Evolutionary conservation across 2,113 vertebrate species (phyloP).

Genomic region (Anolis carolinensis): DNA sequence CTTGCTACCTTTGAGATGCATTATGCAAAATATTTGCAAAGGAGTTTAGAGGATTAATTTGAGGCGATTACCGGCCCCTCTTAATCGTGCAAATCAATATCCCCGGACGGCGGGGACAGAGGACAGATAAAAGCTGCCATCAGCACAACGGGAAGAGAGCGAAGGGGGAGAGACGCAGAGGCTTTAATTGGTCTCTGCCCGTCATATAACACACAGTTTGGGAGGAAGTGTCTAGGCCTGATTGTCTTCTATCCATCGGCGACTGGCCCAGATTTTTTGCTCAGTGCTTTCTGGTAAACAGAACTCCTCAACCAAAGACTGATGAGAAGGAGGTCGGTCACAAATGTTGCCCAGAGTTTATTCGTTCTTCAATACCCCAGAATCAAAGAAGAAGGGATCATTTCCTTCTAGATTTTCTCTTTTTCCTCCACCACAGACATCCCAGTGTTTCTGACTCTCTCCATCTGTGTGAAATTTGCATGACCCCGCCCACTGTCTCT

Average conservation of each 20-base stretch:
- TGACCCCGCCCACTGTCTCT: too few relatives aligned
- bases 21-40: slow-evolving; percentile 89
- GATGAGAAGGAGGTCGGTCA: neutral
- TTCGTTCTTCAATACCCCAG: too few relatives aligned
- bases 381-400: too few relatives aligned
- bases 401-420: too few relatives aligned
- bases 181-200: neutral
- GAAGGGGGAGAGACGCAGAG: slow-evolving; percentile 18
- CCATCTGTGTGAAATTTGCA: too few relatives aligned
- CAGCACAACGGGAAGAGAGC: slow-evolving; percentile 56
- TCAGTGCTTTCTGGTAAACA: neutral
- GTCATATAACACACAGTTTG: too few relatives aligned
- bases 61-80: slow-evolving; percentile 80
- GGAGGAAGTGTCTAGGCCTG: neutral
- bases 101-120: slow-evolving; percentile 65
- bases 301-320: neutral
- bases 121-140: slow-evolving; percentile 74
- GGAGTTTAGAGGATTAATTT: slow-evolving; percentile 90
- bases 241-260: too few relatives aligned
- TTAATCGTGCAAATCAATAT: slow-evolving; percentile 75
- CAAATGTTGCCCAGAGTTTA: too few relatives aligned
- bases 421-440: too few relatives aligned
- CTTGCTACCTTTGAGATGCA: slow-evolving; percentile 82
- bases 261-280: neutral
- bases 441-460: too few relatives aligned